Conservation (phyloP, 2,113 vertebrate species). For the Leptobrachium leishanense region DNA sequence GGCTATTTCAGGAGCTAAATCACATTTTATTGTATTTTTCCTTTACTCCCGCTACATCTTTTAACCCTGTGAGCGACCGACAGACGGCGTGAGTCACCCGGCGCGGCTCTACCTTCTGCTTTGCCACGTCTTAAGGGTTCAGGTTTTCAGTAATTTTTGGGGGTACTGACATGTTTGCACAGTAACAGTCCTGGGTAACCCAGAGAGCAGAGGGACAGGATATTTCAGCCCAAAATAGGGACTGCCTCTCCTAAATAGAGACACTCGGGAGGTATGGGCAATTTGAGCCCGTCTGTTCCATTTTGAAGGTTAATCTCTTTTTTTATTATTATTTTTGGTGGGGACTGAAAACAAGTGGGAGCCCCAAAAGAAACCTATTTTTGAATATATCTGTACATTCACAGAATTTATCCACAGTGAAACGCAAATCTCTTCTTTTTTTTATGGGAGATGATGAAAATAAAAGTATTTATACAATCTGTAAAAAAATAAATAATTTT, state of each 20-base stretch:
- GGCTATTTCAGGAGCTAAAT: not conserved
- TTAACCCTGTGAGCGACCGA: not conserved
- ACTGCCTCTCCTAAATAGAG: too few relatives aligned
- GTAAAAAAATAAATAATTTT: constrained; percentile 35
- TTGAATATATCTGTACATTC: not conserved
- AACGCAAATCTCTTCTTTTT: not conserved
- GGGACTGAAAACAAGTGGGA: not conserved
- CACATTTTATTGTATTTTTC: not conserved
- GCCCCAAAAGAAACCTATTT: not conserved
- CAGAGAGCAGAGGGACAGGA: too few relatives aligned
- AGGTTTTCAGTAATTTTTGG: too few relatives aligned
- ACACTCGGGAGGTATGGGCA: too few relatives aligned
- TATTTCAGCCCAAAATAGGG: too few relatives aligned
- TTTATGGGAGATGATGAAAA: not conserved
- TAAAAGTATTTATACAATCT: constrained; percentile 30
- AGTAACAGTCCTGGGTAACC: not conserved
- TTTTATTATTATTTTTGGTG: not conserved
- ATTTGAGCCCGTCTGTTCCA: too few relatives aligned
- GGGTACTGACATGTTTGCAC: constrained; percentile 16
- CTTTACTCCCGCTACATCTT: not conserved
- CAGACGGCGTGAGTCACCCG: too few relatives aligned
- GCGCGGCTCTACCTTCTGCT: too few relatives aligned
- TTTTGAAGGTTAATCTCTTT: too few relatives aligned
- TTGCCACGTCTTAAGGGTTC: too few relatives aligned
- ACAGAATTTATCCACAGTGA: not conserved